Evolutionary conservation across 2,113 vertebrate species (phyloP).

Genomic region (Himantopus leucocephalus): DNA sequence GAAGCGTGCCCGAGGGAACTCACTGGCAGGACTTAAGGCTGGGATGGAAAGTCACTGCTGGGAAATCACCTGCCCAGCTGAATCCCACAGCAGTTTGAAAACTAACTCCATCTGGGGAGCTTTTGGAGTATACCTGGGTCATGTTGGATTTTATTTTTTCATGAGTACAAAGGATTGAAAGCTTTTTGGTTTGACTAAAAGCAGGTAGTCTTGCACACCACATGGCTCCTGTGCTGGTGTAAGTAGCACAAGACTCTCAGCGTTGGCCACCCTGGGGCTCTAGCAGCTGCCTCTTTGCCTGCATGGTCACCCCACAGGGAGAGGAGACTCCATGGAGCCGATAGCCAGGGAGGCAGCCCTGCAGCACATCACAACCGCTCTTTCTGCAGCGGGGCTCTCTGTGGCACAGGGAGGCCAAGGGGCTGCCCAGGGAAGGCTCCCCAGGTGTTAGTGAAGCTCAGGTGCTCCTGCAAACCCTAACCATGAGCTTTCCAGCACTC

Average conservation of each 20-base stretch:
- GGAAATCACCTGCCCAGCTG: background rate
- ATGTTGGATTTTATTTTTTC: background rate
- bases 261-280: rapidly evolving
- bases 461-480: background rate
- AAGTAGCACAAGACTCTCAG: background rate
- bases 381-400: background rate
- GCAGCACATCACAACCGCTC: rapidly evolving
- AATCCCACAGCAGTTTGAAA: background rate
- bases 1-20: background rate
- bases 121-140: background rate
- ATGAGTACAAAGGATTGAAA: background rate
- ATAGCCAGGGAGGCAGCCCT: background rate
- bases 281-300: background rate
- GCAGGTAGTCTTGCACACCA: background rate
- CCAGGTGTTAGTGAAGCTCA: background rate
- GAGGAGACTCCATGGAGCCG: background rate
- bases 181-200: background rate
- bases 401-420: background rate
- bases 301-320: background rate
- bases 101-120: background rate
- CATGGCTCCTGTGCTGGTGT: background rate
- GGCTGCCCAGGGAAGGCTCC: background rate
- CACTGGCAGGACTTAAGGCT: background rate
- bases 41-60: background rate
- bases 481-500: background rate